Evolutionary conservation across 2,797 vertebrate genomes (phyloP), one percentile per base, ranked within the genome.

Genomic region (Epinephelus malabaricus): DNA sequence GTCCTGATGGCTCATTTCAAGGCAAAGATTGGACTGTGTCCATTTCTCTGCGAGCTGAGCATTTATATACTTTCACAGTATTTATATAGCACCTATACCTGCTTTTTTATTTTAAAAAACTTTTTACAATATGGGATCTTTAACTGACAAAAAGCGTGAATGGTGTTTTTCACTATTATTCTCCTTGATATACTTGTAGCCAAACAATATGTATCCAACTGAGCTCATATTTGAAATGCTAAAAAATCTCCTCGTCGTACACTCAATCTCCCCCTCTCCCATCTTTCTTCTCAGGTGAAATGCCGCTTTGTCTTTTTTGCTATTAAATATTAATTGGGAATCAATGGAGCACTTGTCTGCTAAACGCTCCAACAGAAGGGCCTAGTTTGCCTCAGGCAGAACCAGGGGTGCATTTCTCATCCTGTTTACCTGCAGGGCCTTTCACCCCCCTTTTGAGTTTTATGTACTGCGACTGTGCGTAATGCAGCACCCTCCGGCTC

Each of bases 251-350:
- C 50, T n/a, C 38, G 46, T 55, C 5, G 19, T 38, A 45, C 43
- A 45, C 82, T 73, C 56, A 9, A n/a, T 81, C 76, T 69, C 78
- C 54, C 67, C 63, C 65, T 77, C 71, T 72, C 85, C 76, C 66
- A 23, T 87, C 55, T 68, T 49, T 60, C 65, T 68, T 82, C 77
- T 30, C n/a, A 66, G 82, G 76, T 86, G 73, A 87, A 92, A 85
- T 74, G 76, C 84, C 73, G 86, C 77, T 82, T 87, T 93, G 78
- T 92, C 79, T 90, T 73, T 79, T 86, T 81, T 65, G 80, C 85
- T 90, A 95, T 95, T 92, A 94, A 95, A 94, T 95, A 96, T 96
- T 95, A 95, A 96, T 95, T 91, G 81, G 86, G 91, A 94, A 94
- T 94, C 93, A 95, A 87, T 94, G 92, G 91, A 92, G 91, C 87